Conservation (phyloP, 2,797 vertebrate genomes). For the Poecile montanus region DNA sequence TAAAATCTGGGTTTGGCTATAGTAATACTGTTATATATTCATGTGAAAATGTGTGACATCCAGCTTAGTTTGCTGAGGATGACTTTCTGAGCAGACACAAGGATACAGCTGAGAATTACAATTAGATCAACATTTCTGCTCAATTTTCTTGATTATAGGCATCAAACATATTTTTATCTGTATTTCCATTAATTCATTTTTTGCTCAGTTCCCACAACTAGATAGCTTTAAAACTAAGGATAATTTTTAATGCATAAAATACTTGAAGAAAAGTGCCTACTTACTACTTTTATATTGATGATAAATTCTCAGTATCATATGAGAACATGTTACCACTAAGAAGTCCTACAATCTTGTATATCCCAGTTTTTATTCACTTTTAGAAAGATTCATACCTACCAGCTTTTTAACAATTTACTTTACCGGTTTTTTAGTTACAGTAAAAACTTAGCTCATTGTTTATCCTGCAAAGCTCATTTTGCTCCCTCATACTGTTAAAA, state of each 20-base stretch:
- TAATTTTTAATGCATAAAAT: constrained; percentile 22
- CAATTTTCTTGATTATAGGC: constrained; percentile 40
- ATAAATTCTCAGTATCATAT: not conserved
- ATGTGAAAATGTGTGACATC: not conserved
- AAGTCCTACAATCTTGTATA: not conserved
- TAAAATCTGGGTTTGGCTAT: not conserved
- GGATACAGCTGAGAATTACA: not conserved
- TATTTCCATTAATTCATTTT: constrained; percentile 31
- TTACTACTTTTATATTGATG: not conserved
- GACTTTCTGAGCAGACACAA: constrained; percentile 15
- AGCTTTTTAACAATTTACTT: constrained; percentile 23
- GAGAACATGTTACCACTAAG: not conserved
- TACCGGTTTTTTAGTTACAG: constrained; percentile 12
- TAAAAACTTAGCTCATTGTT: not conserved
- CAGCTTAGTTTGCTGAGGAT: not conserved
- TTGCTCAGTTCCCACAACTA: not conserved
- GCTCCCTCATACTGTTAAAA: not conserved
- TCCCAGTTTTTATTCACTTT: not conserved
- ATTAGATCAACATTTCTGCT: constrained; percentile 33
- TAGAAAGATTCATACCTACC: constrained; percentile 3
- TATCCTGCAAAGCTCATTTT: not conserved
- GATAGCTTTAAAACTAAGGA: constrained; percentile 31
- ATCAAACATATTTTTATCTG: constrained; percentile 1
- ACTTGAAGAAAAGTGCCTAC: not conserved
- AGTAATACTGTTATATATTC: not conserved